Percentiles rank a stretch among this genome's conserved stretches.
Conservation (phyloP, 2,888 invertebrate genomes). For the Campaea margaritaria region DNA sequence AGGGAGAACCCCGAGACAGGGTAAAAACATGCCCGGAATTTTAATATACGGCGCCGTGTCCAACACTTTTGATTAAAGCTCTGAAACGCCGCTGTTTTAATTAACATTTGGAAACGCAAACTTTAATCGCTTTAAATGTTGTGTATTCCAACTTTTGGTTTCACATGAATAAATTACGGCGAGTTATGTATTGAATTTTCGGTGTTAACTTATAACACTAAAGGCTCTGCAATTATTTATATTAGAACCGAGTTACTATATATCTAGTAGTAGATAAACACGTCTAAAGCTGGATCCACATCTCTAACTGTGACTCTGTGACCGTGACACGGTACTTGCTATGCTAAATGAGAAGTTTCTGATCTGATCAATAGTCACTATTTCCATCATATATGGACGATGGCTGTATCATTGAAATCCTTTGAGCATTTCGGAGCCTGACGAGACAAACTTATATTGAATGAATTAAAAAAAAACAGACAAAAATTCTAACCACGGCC, state of each 20-base stretch:
- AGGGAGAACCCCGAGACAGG: neutral
- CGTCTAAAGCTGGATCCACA: neutral
- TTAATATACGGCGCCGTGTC: constrained; percentile 14
- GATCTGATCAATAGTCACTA: too few relatives aligned
- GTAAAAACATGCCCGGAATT: constrained; percentile 9
- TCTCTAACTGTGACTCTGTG: too few relatives aligned
- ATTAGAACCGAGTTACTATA: too few relatives aligned
- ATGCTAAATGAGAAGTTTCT: too few relatives aligned
- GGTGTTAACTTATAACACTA: neutral
- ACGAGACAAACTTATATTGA: too few relatives aligned
- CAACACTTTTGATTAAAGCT: constrained; percentile 19
- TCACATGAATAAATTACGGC: constrained; percentile 12
- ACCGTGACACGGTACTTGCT: too few relatives aligned
- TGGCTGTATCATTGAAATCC: too few relatives aligned
- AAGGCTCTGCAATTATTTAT: neutral
- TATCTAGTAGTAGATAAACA: neutral
- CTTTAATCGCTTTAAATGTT: constrained; percentile 25
- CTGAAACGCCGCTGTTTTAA: constrained; percentile 6
- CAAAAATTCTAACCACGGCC: too few relatives aligned
- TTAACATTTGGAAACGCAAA: constrained; percentile 21
- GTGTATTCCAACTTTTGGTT: constrained; percentile 17
- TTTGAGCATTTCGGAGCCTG: too few relatives aligned
- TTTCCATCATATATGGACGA: too few relatives aligned
- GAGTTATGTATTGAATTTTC: constrained; percentile 4
- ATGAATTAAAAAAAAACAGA: too few relatives aligned